Base-by-base conservation (phyloP, 2,888 invertebrate genomes). In the Empis livida region DNA sequence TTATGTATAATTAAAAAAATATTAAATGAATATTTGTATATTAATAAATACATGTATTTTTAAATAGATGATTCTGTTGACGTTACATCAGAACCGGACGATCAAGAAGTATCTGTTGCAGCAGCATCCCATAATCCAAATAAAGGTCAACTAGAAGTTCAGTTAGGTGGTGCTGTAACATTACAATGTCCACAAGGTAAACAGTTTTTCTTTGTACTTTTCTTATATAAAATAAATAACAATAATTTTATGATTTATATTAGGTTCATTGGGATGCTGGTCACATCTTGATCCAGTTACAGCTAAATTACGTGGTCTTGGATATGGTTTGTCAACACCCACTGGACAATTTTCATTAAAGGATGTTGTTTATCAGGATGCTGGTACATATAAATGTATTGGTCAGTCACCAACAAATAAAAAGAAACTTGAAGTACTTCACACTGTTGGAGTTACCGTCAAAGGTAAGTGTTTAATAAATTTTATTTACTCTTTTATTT, bases 81-180 rank as follows among this genome's bases (percentile, higher is more conserved):
- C 59, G 74, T 76, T 42, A 76, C 76, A 31, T 75, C 75, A 45
- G 76, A 76, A 56, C 76, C 77, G 17, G 75, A 76, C 55, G 76
- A 77, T 59, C 71, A 75, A 54, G 70, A 71, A 53, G 72, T 76
- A 51, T 75, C 76, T 2, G 74, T 76, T 17, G 74, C 79, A 37
- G 74, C 79, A 37, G 69, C 70, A 45, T 68, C 70, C 8, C 70
- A 70, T 47, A 69, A 68, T 56, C 68, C 70, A 11, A 68, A 66
- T 47, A 70, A 69, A 48, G 78, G 83, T 56, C 82, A 82, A 58
- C 76, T 85, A 50, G 89, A 91, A 59, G 89, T 90, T 39, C 84
- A 86, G 46, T 73, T 91, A 17, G 91, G 91, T 8, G 90, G 90
- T 9, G 87, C 86, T 43, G 87, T 90, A 37, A 88, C 88, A 54